Evolutionary conservation across 2,888 invertebrate genomes (phyloP).

Genomic region (Drosophila dives): DNA sequence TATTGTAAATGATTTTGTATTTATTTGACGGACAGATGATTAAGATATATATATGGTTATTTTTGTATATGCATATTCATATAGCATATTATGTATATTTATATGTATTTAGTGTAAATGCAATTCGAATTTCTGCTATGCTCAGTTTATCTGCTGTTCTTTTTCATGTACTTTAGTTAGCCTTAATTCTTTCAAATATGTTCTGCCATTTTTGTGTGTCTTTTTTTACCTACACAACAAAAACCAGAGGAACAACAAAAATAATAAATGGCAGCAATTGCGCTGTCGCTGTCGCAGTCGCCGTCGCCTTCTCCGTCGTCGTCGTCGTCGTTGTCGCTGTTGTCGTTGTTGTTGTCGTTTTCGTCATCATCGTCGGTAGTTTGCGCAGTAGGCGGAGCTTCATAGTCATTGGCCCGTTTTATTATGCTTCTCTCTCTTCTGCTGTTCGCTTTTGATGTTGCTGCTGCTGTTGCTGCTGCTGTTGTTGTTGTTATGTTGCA

Average conservation of each 20-base stretch:
- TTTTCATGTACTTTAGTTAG: conserved; percentile 16
- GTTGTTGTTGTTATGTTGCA: conserved; percentile 50
- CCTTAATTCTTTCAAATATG: conserved; percentile 36
- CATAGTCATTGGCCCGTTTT: conserved; percentile 83
- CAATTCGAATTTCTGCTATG: not conserved
- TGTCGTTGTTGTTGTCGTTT: conserved; percentile 31
- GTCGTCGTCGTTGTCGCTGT: conserved; percentile 7
- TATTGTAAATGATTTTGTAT: not conserved
- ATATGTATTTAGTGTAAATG: not conserved
- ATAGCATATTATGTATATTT: no score
- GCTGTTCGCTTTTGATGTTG: conserved; percentile 63
- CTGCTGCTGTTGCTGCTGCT: conserved; percentile 31
- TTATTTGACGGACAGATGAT: not conserved
- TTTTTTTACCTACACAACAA: conserved; percentile 62
- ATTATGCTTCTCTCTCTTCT: conserved; percentile 78
- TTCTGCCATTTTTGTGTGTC: conserved; percentile 62
- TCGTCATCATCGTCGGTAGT: conserved; percentile 66
- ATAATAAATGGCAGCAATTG: conserved; percentile 57
- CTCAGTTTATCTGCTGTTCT: not conserved
- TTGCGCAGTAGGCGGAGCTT: conserved; percentile 83
- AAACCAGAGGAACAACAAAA: conserved; percentile 32
- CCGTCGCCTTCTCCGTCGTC: conserved; percentile 1
- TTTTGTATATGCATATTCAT: not conserved
- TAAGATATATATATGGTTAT: not conserved
- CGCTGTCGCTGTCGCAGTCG: conserved; percentile 25